Evolutionary conservation across 2,797 vertebrate genomes (phyloP).

Genomic region (Cirrhinus mrigala): DNA sequence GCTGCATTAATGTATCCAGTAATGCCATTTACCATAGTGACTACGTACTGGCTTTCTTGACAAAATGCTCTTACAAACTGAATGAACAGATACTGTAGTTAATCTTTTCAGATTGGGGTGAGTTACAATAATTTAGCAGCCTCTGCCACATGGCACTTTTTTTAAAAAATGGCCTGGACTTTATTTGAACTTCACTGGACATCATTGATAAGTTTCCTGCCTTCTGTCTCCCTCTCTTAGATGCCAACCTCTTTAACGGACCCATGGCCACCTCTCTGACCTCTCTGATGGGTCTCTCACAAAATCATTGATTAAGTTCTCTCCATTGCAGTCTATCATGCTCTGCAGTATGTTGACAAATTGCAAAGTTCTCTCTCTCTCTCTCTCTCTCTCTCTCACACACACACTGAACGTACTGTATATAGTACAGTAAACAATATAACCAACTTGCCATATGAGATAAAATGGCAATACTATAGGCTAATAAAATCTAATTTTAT

Average conservation of each 20-base stretch:
- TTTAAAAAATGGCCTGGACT: neutral
- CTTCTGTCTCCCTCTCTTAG: neutral
- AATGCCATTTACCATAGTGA: neutral
- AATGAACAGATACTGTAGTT: neutral
- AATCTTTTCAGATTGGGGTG: neutral
- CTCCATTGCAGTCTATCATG: conserved; percentile 4
- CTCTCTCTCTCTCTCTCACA: neutral
- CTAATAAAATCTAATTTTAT: neutral
- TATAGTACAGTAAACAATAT: neutral
- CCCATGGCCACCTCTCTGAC: neutral
- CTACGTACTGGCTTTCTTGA: neutral
- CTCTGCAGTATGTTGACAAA: conserved; percentile 9
- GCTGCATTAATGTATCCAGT: neutral
- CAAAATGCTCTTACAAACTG: neutral
- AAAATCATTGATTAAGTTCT: conserved; percentile 19
- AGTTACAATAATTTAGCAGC: neutral
- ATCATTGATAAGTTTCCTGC: neutral
- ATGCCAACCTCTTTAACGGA: neutral
- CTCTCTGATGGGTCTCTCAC: neutral
- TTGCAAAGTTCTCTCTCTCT: conserved; percentile 30
- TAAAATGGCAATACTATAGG: neutral
- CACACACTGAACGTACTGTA: neutral
- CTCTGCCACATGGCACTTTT: neutral
- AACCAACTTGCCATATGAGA: neutral
- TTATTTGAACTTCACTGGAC: conserved; percentile 3